phyloP scores from a whole-genome alignment of 2,113 vertebrate species.

The Tetraodon nigroviridis region DNA sequence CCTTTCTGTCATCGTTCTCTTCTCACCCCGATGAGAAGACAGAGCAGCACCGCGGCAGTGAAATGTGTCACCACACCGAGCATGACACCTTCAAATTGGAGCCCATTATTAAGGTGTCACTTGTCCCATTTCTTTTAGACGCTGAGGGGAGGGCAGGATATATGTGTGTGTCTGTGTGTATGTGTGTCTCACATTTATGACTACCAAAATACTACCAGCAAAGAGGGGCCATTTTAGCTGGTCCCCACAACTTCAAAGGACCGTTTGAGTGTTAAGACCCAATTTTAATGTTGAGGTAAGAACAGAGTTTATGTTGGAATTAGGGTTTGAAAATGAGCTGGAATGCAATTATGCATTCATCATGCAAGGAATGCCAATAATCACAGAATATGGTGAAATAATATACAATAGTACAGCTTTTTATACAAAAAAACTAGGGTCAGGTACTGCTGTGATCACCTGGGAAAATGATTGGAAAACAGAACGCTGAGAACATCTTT shows the following conservation, averaged over 20 bases:
- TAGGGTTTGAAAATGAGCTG: too few species aligned
- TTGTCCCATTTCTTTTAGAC: slow-evolving; percentile 70
- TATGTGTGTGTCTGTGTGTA: slow-evolving; percentile 1
- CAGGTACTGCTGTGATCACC: too few species aligned
- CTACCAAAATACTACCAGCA: not conserved
- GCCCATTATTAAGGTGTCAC: slow-evolving; percentile 81
- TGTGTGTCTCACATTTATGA: too few species aligned
- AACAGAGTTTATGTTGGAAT: too few species aligned
- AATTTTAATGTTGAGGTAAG: too few species aligned
- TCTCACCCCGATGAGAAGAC: slow-evolving; percentile 19
- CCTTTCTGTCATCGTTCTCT: slow-evolving; percentile 13
- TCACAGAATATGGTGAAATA: too few species aligned
- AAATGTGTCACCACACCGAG: slow-evolving; percentile 72
- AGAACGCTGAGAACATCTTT: not conserved
- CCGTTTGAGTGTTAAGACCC: not conserved
- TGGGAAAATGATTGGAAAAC: not conserved
- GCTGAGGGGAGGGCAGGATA: slow-evolving; percentile 58
- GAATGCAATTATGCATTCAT: too few species aligned
- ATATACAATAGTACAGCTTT: too few species aligned
- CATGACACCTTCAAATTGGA: slow-evolving; percentile 81
- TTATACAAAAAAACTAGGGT: too few species aligned
- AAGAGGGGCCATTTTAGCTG: not conserved
- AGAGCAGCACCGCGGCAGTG: slow-evolving; percentile 55
- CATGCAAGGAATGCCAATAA: too few species aligned
- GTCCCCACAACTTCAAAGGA: not conserved